phyloP scores from a whole-genome alignment of 2,113 vertebrate species.

The Butastur rufipennis region DNA sequence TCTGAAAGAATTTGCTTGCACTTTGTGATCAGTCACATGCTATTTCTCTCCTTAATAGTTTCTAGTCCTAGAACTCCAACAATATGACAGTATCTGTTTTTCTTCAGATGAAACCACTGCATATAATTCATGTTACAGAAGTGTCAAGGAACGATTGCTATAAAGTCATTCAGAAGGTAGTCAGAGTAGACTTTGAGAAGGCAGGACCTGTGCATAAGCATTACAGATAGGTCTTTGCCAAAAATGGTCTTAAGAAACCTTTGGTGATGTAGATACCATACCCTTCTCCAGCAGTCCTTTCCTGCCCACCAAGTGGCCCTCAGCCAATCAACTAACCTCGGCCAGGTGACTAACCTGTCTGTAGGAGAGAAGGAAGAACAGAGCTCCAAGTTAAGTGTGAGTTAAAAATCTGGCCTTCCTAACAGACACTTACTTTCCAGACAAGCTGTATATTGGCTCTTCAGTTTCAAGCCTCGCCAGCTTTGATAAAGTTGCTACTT shows the following conservation, averaged over 20 bases:
- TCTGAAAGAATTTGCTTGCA: background rate
- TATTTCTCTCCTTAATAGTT: background rate
- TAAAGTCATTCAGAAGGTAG: background rate
- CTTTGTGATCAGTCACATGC: background rate
- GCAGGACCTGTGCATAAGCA: background rate
- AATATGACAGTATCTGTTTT: background rate
- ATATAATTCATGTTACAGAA: background rate
- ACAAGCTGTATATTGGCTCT: background rate
- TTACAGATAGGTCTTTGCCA: background rate
- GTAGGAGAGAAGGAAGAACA: background rate
- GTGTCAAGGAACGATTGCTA: background rate
- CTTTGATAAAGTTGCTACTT: conserved; percentile 39
- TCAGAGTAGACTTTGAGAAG: background rate
- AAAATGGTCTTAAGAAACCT: background rate
- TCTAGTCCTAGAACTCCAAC: background rate
- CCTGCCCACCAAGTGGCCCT: background rate
- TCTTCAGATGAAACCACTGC: background rate
- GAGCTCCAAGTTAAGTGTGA: background rate
- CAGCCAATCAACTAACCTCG: background rate
- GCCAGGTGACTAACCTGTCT: background rate
- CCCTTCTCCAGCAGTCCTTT: background rate
- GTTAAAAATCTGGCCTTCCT: background rate
- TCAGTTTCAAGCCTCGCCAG: background rate
- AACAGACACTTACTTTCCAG: background rate
- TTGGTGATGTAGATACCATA: background rate